These are phyloP conservation scores for Arctocebus calabarensis DNA, from an alignment of 2,797 vertebrate species.

Conservation along the genomic window DNA sequence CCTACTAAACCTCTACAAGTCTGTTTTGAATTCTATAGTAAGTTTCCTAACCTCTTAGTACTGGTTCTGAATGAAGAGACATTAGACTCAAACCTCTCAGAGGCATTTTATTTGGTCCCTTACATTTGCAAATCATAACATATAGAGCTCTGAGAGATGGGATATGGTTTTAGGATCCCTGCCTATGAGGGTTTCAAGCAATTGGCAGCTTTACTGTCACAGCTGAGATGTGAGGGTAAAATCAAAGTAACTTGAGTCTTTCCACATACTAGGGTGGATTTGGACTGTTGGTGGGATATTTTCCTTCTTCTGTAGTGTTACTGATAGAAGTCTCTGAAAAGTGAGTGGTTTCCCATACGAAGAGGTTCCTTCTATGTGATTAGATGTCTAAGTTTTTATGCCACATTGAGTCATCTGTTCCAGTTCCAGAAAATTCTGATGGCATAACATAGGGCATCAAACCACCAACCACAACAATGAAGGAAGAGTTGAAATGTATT, in stretches of 20 bases:
- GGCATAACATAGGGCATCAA: background rate
- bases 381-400: conserved; percentile 21
- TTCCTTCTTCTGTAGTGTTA: background rate
- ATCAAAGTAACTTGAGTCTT: background rate
- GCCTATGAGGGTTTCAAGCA: background rate
- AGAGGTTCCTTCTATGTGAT: background rate
- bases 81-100: background rate
- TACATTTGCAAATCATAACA: background rate
- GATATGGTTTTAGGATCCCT: background rate
- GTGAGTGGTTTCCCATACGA: background rate
- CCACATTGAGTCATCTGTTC: background rate
- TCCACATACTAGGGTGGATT: background rate
- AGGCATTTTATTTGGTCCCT: background rate
- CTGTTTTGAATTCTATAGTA: background rate
- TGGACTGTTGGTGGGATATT: background rate
- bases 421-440: conserved; percentile 1
- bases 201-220: background rate
- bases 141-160: background rate
- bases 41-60: background rate
- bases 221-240: background rate
- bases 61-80: background rate
- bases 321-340: background rate
- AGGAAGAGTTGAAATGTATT: background rate
- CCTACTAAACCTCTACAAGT: background rate
- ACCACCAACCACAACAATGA: background rate